These are phyloP conservation scores for Trochalopteron elliotii DNA, from an alignment of 2,113 vertebrate genomes.

Conservation along the genomic window DNA sequence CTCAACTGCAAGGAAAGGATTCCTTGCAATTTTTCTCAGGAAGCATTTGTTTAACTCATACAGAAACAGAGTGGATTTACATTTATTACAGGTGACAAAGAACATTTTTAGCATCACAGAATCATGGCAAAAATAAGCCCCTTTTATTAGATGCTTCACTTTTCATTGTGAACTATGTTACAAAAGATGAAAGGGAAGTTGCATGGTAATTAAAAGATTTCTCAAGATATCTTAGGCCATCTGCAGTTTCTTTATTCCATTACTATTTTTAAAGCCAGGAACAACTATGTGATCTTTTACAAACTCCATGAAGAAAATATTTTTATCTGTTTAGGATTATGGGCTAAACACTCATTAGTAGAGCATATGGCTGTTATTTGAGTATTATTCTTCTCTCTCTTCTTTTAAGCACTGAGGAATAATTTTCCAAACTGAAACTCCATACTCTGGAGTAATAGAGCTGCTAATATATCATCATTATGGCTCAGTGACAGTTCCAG, in stretches of 20 bases:
- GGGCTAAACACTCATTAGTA: background rate
- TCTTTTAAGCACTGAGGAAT: background rate
- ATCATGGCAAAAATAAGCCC: background rate
- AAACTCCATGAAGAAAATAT: slow-evolving; percentile 23
- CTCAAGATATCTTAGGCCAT: background rate
- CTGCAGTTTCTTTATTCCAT: slow-evolving; percentile 15
- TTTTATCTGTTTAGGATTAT: slow-evolving; percentile 27
- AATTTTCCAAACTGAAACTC: background rate
- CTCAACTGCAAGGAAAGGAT: background rate
- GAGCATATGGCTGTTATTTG: slow-evolving; percentile 8
- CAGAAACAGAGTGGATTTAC: background rate
- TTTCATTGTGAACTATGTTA: background rate
- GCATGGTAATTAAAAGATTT: slow-evolving; percentile 13
- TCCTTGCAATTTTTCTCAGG: background rate
- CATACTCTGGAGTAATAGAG: background rate
- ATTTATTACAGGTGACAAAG: background rate
- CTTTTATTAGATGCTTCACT: background rate
- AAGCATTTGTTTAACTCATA: background rate
- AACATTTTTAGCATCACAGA: background rate
- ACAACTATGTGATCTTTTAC: background rate
- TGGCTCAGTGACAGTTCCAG: background rate
- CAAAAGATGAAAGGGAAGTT: background rate
- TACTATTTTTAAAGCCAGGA: slow-evolving; percentile 33
- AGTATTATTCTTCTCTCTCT: background rate
- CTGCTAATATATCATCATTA: background rate